A percentile compares a stretch with the other conserved stretches of the same genome.
These are phyloP conservation scores for Tenthredo scrophulariae DNA, from an alignment of 2,888 invertebrate genomes.

Conservation along the genomic window DNA sequence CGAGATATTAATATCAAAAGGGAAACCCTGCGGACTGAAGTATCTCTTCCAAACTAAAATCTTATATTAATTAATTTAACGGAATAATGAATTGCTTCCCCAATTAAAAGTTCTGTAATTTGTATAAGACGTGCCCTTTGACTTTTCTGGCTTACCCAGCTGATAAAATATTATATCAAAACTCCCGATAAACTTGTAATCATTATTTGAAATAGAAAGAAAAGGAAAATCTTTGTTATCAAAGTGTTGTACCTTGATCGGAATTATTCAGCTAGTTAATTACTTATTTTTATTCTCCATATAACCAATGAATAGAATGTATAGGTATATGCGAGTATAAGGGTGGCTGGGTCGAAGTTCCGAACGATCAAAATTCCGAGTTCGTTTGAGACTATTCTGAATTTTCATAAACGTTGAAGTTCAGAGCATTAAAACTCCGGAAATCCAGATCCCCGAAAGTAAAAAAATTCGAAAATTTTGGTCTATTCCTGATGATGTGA, in stretches of 20 bases:
- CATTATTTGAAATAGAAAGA: neutral
- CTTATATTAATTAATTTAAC: conserved; percentile 68
- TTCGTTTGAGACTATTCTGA: too few species aligned
- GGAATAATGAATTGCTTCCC: conserved; percentile 66
- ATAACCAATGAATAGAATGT: too few species aligned
- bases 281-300: neutral
- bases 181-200: conserved; percentile 57
- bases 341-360: too few species aligned
- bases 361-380: too few species aligned
- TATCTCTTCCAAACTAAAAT: conserved; percentile 57
- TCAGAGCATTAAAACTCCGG: too few species aligned
- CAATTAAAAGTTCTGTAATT: conserved; percentile 69
- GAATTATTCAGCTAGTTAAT: neutral
- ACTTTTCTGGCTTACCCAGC: conserved; percentile 56
- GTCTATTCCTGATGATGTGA: too few species aligned
- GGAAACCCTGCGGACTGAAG: conserved; percentile 27
- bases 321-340: too few species aligned
- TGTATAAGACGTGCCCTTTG: conserved; percentile 58
- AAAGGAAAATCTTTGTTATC: neutral
- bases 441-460: too few species aligned
- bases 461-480: too few species aligned
- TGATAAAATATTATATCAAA: conserved; percentile 46
- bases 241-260: neutral
- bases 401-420: too few species aligned
- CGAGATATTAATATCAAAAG: conserved; percentile 57